Percentiles rank a stretch among this genome's conserved stretches.
phyloP scores from a whole-genome alignment of 2,888 invertebrate genomes.

The Synanthedon andrenaeformis region DNA sequence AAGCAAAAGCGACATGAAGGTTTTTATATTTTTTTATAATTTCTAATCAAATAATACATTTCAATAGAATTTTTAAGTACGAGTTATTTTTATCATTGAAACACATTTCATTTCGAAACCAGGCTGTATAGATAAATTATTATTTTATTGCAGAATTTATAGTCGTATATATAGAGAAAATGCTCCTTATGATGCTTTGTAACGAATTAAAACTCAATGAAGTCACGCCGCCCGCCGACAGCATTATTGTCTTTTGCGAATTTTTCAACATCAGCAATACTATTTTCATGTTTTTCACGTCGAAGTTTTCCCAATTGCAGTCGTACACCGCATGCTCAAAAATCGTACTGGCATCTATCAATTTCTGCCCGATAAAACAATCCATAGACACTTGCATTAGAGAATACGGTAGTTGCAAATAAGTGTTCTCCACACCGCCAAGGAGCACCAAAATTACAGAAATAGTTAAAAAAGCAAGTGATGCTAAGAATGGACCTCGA shows the following conservation, averaged over 20 bases:
- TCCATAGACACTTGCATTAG: slow-evolving; percentile 26
- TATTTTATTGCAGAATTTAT: too few relatives aligned
- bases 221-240: slow-evolving; percentile 41
- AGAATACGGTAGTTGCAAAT: slow-evolving; percentile 23
- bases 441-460: slow-evolving; percentile 24
- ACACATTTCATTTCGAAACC: too few relatives aligned
- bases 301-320: slow-evolving; percentile 46
- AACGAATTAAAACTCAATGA: slow-evolving; percentile 28
- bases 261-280: slow-evolving; percentile 32
- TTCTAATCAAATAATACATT: too few relatives aligned
- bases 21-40: too few relatives aligned
- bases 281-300: slow-evolving; percentile 31
- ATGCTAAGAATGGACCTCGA: slow-evolving; percentile 21
- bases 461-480: slow-evolving; percentile 19
- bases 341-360: slow-evolving; percentile 30
- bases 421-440: slow-evolving; percentile 32
- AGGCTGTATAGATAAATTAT: too few relatives aligned
- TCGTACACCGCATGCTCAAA: slow-evolving; percentile 35
- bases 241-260: slow-evolving; percentile 31
- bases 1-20: too few relatives aligned
- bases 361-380: slow-evolving; percentile 35
- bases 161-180: slow-evolving; percentile 41
- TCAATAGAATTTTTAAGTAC: too few relatives aligned
- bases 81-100: too few relatives aligned
- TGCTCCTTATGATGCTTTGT: slow-evolving; percentile 29